Percentiles rank a stretch among this genome's conserved stretches.
phyloP scores from a whole-genome alignment of 2,113 vertebrate genomes.

The Chionis minor region DNA sequence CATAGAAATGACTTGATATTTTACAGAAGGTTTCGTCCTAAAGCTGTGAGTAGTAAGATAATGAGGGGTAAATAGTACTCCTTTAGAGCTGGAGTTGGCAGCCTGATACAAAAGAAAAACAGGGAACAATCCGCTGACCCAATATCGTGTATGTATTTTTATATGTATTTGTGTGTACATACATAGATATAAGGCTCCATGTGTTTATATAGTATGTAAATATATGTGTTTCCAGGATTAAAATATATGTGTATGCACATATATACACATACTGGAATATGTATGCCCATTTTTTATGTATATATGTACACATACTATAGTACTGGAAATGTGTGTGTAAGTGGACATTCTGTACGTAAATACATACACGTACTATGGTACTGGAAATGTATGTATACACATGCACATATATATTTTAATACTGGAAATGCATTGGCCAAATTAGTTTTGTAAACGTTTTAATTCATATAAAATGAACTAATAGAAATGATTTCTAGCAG shows the following conservation, averaged over 20 bases:
- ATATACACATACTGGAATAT: neutral
- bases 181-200: neutral
- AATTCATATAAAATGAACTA: neutral
- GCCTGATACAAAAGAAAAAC: neutral
- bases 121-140: neutral
- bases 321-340: too few species aligned
- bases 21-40: neutral
- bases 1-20: neutral
- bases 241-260: neutral
- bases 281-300: neutral
- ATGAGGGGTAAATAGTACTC: neutral
- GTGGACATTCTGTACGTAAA: neutral
- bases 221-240: neutral
- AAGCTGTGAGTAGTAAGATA: neutral
- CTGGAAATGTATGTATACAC: neutral
- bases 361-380: neutral
- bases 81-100: neutral
- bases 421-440: neutral
- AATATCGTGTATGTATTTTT: neutral
- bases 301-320: neutral
- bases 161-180: neutral
- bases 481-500: neutral
- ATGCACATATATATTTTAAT: neutral
- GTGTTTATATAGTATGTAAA: neutral
- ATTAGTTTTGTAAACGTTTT: neutral